Evolutionary conservation across 2,113 vertebrate genomes (phyloP).

Genomic region (Echinops telfairi): DNA sequence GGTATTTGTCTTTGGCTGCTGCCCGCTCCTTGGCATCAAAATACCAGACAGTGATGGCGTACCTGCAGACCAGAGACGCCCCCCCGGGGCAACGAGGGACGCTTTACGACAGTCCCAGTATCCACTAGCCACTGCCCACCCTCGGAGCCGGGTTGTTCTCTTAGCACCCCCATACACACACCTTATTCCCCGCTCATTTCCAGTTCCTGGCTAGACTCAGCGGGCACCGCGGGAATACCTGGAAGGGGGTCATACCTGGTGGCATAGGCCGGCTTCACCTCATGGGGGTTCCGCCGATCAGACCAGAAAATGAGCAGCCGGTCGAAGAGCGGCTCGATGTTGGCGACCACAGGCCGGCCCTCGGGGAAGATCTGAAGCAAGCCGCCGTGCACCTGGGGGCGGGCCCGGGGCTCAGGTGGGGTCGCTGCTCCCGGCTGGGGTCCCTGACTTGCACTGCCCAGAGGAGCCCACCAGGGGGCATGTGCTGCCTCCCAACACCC

Average conservation of each 20-base stretch:
- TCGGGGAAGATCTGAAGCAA: constrained; percentile 94
- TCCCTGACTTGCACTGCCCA: not conserved
- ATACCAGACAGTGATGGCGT: constrained; percentile 97
- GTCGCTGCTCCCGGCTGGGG: not conserved
- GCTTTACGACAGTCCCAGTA: not conserved
- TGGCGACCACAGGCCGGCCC: constrained; percentile 92
- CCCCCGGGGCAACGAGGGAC: not conserved
- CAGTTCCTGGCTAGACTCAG: not conserved
- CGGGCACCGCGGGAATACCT: not conserved
- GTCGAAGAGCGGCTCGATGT: constrained; percentile 94
- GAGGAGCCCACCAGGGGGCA: constrained; percentile 32
- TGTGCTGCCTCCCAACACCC: constrained; percentile 28
- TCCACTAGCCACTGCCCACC: not conserved
- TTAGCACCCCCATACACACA: not conserved
- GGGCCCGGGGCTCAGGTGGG: constrained; percentile 1
- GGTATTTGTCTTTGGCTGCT: constrained; percentile 94
- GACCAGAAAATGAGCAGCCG: constrained; percentile 96
- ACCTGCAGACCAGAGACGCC: constrained; percentile 85
- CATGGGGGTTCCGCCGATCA: constrained; percentile 94
- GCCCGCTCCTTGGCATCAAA: constrained; percentile 95
- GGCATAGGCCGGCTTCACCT: constrained; percentile 94
- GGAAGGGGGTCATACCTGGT: constrained; percentile 87
- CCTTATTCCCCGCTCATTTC: not conserved
- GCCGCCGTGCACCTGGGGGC: constrained; percentile 91
- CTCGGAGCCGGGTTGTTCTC: not conserved